Evolutionary conservation across 2,888 invertebrate genomes (phyloP).

Genomic region (Caenorhabditis imperialis): DNA sequence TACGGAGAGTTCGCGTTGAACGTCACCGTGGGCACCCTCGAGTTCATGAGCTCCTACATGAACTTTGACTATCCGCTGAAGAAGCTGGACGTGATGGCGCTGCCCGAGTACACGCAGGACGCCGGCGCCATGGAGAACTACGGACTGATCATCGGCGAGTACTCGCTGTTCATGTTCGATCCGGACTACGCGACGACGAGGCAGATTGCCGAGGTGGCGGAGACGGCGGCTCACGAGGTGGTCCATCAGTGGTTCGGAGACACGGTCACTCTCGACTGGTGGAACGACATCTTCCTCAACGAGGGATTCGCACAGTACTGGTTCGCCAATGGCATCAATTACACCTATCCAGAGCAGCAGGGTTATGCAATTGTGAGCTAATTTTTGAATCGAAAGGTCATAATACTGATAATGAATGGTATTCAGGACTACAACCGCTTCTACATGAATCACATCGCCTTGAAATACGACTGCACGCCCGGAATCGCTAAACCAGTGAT

Average conservation of each 20-base stretch:
- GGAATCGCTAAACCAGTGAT: constrained; percentile 46
- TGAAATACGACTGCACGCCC: constrained; percentile 38
- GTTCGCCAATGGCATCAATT: constrained; percentile 54
- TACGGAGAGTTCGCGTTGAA: constrained; percentile 72
- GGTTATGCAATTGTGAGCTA: constrained; percentile 52
- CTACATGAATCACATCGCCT: constrained; percentile 46
- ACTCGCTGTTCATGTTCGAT: constrained; percentile 50
- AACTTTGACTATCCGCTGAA: constrained; percentile 81
- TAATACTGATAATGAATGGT: no score
- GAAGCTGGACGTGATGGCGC: constrained; percentile 54
- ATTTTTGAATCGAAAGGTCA: no score
- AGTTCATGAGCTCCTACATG: constrained; percentile 86
- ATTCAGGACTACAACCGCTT: constrained; percentile 51
- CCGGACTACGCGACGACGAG: constrained; percentile 51
- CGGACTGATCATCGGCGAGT: constrained; percentile 63
- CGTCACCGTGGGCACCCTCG: constrained; percentile 76
- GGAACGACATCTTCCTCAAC: constrained; percentile 67
- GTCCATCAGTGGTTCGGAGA: constrained; percentile 72
- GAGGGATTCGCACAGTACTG: constrained; percentile 70
- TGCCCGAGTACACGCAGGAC: constrained; percentile 52
- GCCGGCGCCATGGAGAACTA: constrained; percentile 64
- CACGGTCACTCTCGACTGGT: constrained; percentile 65
- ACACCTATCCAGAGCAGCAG: constrained; percentile 53
- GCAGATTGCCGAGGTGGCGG: constrained; percentile 40
- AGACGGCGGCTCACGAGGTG: constrained; percentile 61